Percentiles rank a stretch among this genome's conserved stretches.
Conservation (phyloP, 2,797 vertebrate species). For the Galaxias olidus region DNA sequence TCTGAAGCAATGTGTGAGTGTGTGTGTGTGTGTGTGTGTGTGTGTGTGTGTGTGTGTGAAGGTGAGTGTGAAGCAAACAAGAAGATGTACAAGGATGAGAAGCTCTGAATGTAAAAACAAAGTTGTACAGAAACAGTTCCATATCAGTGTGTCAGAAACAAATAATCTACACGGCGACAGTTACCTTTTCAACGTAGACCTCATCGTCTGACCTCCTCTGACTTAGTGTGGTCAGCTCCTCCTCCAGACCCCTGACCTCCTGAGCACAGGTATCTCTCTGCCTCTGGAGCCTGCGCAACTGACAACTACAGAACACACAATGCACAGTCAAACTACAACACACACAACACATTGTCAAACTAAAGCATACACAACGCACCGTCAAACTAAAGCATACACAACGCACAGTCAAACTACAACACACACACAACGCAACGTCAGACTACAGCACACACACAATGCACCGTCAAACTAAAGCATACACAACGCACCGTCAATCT, state of each 20-base stretch:
- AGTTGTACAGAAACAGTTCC: no score
- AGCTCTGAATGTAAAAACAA: background rate
- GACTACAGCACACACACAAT: no score
- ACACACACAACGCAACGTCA: no score
- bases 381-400: no score
- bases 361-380: no score
- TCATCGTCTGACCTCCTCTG: conserved; percentile 30
- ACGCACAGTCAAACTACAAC: no score
- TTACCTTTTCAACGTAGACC: conserved; percentile 37
- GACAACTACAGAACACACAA: conserved; percentile 55
- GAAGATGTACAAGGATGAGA: background rate
- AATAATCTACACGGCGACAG: background rate
- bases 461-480: no score
- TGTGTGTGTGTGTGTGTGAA: background rate
- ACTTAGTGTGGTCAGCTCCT: conserved; percentile 37
- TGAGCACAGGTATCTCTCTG: conserved; percentile 44
- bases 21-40: no score
- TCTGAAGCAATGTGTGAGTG: conserved; percentile 12
- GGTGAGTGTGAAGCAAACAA: background rate
- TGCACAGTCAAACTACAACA: background rate
- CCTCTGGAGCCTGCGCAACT: conserved; percentile 52
- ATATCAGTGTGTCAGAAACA: background rate
- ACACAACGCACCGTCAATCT: no score
- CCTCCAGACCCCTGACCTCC: conserved; percentile 49
- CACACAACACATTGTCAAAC: background rate